A percentile compares a stretch with the other conserved stretches of the same genome.
These are phyloP conservation scores for Copidosoma floridanum DNA, from an alignment of 1,140 invertebrate species.

Conservation along the genomic window DNA sequence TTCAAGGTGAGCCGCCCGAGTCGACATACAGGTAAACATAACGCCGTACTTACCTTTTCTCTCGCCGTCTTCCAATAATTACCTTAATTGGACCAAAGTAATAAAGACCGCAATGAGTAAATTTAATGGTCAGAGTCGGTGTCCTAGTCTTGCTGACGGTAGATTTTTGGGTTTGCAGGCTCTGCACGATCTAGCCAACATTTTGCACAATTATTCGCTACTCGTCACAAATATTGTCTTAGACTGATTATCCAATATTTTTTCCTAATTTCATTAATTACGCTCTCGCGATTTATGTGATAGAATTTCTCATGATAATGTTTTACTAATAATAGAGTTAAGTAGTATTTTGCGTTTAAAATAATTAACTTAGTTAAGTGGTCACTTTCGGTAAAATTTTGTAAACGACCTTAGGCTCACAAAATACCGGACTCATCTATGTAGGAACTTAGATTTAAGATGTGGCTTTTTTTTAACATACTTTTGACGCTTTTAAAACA, in stretches of 20 bases:
- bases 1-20: constrained; percentile 36
- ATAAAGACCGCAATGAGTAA: not conserved
- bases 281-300: constrained; percentile 28
- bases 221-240: not conserved
- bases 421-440: not conserved
- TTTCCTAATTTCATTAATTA: constrained; percentile 33
- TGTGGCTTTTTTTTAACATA: not conserved
- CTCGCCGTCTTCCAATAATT: constrained; percentile 22
- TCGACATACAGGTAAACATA: constrained; percentile 36
- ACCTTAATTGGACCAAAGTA: too few species aligned
- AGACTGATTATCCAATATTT: constrained; percentile 29
- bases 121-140: not conserved
- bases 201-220: not conserved
- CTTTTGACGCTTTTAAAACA: too few species aligned
- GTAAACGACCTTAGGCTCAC: not conserved
- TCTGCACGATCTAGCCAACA: not conserved
- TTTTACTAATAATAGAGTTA: constrained; percentile 11
- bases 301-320: constrained; percentile 23
- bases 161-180: not conserved
- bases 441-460: not conserved
- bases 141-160: not conserved
- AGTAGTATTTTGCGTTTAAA: constrained; percentile 4
- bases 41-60: constrained; percentile 43
- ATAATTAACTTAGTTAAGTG: not conserved
- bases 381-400: not conserved